Evolutionary conservation across 2,113 vertebrate species (phyloP).

Genomic region (Upupa epops): DNA sequence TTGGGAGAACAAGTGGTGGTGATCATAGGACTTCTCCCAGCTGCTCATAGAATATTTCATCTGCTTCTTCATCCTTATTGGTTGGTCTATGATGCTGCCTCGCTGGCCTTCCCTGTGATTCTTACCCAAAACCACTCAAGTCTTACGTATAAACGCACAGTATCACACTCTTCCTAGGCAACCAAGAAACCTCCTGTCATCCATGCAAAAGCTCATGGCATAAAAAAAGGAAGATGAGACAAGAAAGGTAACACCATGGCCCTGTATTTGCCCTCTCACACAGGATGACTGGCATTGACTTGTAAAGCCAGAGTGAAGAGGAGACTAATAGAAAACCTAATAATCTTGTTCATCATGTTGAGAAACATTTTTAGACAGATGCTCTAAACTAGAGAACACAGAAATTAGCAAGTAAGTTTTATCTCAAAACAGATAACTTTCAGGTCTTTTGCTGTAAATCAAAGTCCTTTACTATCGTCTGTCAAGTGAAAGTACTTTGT

Average conservation of each 20-base stretch:
- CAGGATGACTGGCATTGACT: not conserved
- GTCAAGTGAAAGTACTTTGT: not conserved
- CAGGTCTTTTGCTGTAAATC: not conserved
- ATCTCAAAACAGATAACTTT: not conserved
- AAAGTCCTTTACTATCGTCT: not conserved
- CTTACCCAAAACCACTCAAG: too few species aligned
- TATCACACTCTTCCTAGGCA: not conserved
- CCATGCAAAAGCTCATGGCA: not conserved
- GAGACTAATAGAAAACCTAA: not conserved
- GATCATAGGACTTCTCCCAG: too few species aligned
- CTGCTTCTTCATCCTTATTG: too few species aligned
- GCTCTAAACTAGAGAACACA: not conserved
- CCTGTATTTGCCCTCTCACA: not conserved
- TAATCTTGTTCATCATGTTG: not conserved
- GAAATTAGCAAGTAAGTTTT: not conserved
- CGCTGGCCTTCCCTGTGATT: too few species aligned
- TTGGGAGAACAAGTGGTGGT: too few species aligned
- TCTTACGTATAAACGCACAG: too few species aligned
- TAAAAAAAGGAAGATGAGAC: not conserved
- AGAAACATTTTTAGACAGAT: not conserved
- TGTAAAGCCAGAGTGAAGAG: not conserved
- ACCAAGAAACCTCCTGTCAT: not conserved
- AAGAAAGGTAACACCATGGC: not conserved
- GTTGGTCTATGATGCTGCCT: too few species aligned
- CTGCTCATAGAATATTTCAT: too few species aligned